These are phyloP conservation scores for Caenorhabditis latens DNA, from an alignment of 1,140 invertebrate genomes.

Conservation along the genomic window DNA sequence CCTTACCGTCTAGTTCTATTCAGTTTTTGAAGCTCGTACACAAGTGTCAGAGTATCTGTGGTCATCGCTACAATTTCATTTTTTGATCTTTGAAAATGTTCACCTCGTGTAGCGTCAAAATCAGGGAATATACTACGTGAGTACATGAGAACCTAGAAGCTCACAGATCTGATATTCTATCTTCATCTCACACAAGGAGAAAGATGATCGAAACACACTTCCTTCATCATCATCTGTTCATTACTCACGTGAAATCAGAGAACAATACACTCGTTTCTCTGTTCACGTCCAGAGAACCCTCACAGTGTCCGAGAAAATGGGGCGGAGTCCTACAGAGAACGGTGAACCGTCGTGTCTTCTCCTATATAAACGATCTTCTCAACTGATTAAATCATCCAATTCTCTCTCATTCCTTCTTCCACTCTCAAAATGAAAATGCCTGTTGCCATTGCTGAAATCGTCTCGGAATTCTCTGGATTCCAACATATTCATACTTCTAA, in stretches of 20 bases:
- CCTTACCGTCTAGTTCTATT: too few relatives aligned
- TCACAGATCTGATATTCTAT: background rate
- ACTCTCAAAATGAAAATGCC: background rate
- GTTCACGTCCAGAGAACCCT: background rate
- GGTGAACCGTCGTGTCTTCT: background rate
- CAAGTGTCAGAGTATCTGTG: too few relatives aligned
- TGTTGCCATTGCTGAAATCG: background rate
- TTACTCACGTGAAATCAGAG: background rate
- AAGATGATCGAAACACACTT: background rate
- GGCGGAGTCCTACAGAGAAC: constrained; percentile 6
- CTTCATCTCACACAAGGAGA: background rate
- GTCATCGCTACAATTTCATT: too few relatives aligned
- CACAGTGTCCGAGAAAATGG: background rate
- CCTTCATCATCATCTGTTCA: background rate
- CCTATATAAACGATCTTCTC: background rate
- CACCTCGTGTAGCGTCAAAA: too few relatives aligned
- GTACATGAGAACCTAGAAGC: too few relatives aligned
- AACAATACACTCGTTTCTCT: background rate
- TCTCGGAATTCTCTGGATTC: constrained; percentile 30
- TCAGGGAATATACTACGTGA: too few relatives aligned
- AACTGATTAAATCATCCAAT: background rate
- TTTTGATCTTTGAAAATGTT: too few relatives aligned
- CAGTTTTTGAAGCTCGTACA: too few relatives aligned
- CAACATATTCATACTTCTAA: constrained; percentile 39
- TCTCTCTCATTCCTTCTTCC: background rate